phyloP scores from a whole-genome alignment of 2,113 vertebrate species.

The Phoxinus phoxinus region DNA sequence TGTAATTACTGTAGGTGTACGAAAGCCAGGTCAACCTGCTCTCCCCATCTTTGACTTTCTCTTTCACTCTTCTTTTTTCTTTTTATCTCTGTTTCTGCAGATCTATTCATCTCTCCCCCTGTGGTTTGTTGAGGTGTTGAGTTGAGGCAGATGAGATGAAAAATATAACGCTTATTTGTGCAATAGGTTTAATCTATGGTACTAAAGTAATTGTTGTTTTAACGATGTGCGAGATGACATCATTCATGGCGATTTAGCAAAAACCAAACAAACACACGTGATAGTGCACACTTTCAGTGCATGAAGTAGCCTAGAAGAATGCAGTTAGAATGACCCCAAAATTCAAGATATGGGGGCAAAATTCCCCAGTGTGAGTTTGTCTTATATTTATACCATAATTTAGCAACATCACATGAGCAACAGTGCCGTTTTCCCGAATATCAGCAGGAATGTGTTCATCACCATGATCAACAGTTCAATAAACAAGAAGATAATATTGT shows the following conservation, averaged over 20 bases:
- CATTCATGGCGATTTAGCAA: background rate
- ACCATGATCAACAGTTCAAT: background rate
- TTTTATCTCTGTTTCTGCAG: background rate
- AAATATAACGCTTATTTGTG: background rate
- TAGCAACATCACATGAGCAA: background rate
- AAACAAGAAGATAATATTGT: background rate
- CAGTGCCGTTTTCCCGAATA: background rate
- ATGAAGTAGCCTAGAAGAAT: background rate
- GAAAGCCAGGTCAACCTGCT: conserved; percentile 6
- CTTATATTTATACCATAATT: background rate
- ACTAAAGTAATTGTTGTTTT: background rate
- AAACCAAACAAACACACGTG: background rate
- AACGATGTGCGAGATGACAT: background rate
- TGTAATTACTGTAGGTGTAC: background rate
- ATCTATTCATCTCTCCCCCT: conserved; percentile 8
- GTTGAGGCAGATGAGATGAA: background rate
- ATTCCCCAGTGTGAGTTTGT: background rate
- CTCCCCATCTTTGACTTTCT: conserved; percentile 1
- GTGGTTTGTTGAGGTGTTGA: background rate
- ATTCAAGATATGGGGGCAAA: background rate
- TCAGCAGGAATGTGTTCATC: background rate
- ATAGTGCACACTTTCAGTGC: background rate
- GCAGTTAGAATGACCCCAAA: background rate
- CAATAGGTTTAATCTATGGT: background rate
- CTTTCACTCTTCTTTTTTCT: background rate